Percentiles rank a stretch among this genome's conserved stretches.
Evolutionary conservation across 1,140 invertebrate species (phyloP).

Genomic region (Telenomus remus): DNA sequence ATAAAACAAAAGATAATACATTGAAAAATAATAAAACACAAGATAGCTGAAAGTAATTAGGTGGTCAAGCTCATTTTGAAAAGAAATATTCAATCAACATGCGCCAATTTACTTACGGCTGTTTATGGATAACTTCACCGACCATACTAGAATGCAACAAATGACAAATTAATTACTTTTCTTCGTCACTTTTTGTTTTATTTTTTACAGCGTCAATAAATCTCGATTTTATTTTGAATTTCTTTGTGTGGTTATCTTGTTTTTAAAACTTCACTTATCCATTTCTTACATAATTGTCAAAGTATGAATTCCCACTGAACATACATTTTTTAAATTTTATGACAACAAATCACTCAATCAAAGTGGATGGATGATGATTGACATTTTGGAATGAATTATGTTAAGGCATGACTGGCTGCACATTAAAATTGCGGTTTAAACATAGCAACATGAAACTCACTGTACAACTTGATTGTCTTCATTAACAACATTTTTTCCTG

Average conservation of each 20-base stretch:
- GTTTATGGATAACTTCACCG: constrained; percentile 83
- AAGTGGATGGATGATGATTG: too few species aligned
- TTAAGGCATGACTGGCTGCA: too few species aligned
- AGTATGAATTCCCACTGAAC: neutral
- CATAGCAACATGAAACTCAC: constrained; percentile 74
- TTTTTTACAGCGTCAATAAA: neutral
- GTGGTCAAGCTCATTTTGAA: too few species aligned
- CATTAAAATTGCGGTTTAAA: neutral
- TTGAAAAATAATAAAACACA: too few species aligned
- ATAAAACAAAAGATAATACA: too few species aligned
- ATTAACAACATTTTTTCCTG: constrained; percentile 79
- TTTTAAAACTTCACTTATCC: too few species aligned
- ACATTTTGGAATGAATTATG: too few species aligned
- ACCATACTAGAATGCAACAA: constrained; percentile 77
- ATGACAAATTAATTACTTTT: constrained; percentile 14
- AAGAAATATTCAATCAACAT: neutral
- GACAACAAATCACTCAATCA: neutral
- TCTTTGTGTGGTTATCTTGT: constrained; percentile 5
- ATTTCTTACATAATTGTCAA: neutral
- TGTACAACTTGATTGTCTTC: constrained; percentile 84
- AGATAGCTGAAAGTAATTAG: too few species aligned
- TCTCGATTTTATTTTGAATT: neutral
- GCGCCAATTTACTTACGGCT: constrained; percentile 79
- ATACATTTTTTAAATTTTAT: too few species aligned
- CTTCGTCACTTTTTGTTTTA: neutral